Evolutionary conservation across 2,113 vertebrate species (phyloP), one percentile per base, ranked within the genome.

Genomic region (Grammomys dolichurus): DNA sequence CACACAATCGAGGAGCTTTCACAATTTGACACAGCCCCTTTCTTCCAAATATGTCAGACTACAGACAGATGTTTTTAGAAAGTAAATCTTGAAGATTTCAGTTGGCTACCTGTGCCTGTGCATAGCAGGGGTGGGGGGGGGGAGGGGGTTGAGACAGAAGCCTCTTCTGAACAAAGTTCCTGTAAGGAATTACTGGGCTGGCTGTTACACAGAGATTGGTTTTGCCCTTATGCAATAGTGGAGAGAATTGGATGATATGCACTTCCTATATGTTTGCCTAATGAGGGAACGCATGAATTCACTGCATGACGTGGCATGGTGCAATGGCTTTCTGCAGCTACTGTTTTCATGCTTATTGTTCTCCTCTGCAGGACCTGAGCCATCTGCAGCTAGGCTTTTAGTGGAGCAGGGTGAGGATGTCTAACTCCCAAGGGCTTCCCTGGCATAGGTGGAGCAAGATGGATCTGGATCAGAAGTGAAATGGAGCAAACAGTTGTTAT

Each of bases 21-120:
- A 36, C 67, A 93, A 56, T 67, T 90, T 92, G 86, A 70, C 56
- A 40, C 0, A 0, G n/a, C 46, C 51, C 31, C 33, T 92, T 56
- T 91, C 81, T 73, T 88, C 89, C 81, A 67, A 77, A 60, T 65
- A 36, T 82, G 40, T 94, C 94, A 82, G 9, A 36, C 54, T 51
- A 82, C 51, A 91, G 89, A 91, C 40, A 84, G 90, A 76, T 94
- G 72, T 46, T 91, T 67, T 93, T 67, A 90, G 84, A 76, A 33
- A 16, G 87, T 54, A 28, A 36, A 73, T 56, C 51, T 36, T 69
- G 28, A 8, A 7, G 67, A 46, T 73, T 96, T 95, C 72, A 43
- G 70, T 90, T 76, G 20, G 63, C 69, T 31, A 48, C 54, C 14
- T 22, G 0, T 46, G 17, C 31, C 65, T 90, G 46, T 92, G 26